These are phyloP conservation scores for Hirundichthys speculiger DNA, from an alignment of 2,113 vertebrate species.

Conservation along the genomic window DNA sequence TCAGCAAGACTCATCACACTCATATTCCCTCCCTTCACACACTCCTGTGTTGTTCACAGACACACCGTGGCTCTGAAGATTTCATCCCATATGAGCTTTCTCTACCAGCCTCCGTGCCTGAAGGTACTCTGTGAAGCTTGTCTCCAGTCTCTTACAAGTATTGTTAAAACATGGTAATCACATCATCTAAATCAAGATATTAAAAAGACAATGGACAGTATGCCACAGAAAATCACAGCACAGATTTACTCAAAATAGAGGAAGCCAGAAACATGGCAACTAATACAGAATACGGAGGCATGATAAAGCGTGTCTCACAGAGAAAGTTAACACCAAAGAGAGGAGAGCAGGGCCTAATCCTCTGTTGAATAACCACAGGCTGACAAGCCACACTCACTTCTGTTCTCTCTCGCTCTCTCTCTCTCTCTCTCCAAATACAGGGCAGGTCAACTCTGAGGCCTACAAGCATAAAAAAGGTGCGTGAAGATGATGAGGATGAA, in stretches of 20 bases:
- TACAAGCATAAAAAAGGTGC: slow-evolving; percentile 15
- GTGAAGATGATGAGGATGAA: slow-evolving; percentile 13
- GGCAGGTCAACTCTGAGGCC: slow-evolving; percentile 33
- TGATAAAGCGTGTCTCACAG: slow-evolving; percentile 56
- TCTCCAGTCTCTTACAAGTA: slow-evolving; percentile 44
- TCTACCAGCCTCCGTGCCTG: slow-evolving; percentile 38
- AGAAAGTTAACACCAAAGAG: slow-evolving; percentile 56
- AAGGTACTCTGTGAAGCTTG: slow-evolving; percentile 40
- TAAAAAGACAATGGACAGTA: slow-evolving; percentile 50
- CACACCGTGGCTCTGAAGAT: slow-evolving; percentile 24
- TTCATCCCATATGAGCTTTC: slow-evolving; percentile 37
- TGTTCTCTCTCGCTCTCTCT: too few relatives aligned
- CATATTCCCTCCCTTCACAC: slow-evolving; percentile 38
- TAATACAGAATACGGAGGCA: slow-evolving; percentile 37
- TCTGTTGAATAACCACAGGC: slow-evolving; percentile 70
- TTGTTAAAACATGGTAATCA: slow-evolving; percentile 55
- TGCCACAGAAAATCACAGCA: slow-evolving; percentile 32
- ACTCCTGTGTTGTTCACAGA: slow-evolving; percentile 32
- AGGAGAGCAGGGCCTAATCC: slow-evolving; percentile 64
- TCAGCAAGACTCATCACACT: slow-evolving; percentile 65
- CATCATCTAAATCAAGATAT: slow-evolving; percentile 46
- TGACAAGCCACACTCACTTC: slow-evolving; percentile 48
- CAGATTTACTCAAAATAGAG: slow-evolving; percentile 46
- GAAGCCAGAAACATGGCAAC: slow-evolving; percentile 35
- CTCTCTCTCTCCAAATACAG: slow-evolving; percentile 23